Evolutionary conservation across 2,797 vertebrate genomes (phyloP).

Genomic region (Carcharodon carcharias): DNA sequence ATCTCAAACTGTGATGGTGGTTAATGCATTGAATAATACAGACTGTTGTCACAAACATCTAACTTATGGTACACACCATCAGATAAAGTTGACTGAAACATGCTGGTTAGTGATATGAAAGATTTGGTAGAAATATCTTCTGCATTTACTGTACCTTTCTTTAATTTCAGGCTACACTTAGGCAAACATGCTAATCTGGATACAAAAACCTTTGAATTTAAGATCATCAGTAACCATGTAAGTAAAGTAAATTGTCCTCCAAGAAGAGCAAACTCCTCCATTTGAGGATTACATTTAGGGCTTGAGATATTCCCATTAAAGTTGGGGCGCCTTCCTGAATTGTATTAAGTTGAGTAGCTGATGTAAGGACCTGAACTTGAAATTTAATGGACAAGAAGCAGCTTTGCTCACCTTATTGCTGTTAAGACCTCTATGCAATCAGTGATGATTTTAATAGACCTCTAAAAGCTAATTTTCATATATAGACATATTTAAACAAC

Average conservation of each 20-base stretch:
- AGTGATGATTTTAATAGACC: background rate
- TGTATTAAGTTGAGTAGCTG: background rate
- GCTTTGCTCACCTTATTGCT: background rate
- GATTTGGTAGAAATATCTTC: background rate
- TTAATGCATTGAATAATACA: background rate
- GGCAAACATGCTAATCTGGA: conserved; percentile 75
- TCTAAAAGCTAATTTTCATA: background rate
- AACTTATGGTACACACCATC: background rate
- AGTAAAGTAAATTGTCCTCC: conserved; percentile 46
- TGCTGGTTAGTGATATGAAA: background rate
- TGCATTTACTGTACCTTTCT: conserved; percentile 25
- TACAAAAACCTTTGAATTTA: conserved; percentile 84
- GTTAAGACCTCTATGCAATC: background rate
- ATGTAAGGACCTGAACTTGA: background rate
- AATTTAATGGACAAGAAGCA: too few species aligned
- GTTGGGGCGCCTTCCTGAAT: background rate
- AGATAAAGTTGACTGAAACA: background rate
- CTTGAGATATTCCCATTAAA: background rate
- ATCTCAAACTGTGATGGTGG: background rate
- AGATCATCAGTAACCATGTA: conserved; percentile 84
- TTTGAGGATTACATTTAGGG: background rate
- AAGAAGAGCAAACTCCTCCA: background rate
- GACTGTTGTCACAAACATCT: background rate
- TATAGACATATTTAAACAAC: background rate
- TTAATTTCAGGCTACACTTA: conserved; percentile 72